Conservation (phyloP, 2,888 invertebrate species). For the Hylaea fasciaria region DNA sequence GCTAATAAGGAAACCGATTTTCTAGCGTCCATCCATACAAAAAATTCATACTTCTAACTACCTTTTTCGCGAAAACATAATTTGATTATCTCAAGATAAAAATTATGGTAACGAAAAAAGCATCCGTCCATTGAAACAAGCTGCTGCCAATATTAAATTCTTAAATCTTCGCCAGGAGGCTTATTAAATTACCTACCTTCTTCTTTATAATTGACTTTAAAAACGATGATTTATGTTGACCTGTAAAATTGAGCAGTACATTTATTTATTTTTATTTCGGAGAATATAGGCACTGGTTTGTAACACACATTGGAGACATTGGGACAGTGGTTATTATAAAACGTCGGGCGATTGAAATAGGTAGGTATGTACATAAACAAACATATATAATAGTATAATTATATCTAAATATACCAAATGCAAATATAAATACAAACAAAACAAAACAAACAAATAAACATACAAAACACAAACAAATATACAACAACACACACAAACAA, state of each 20-base stretch:
- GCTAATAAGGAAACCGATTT: no score
- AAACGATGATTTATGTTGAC: slow-evolving; percentile 6
- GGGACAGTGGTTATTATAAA: not conserved
- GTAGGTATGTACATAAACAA: not conserved
- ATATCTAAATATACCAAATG: no score
- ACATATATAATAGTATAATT: not conserved
- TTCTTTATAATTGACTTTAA: slow-evolving; percentile 16
- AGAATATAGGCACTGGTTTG: no score
- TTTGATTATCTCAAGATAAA: slow-evolving; percentile 66
- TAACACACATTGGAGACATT: no score
- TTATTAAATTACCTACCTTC: slow-evolving; percentile 54
- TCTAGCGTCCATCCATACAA: not conserved
- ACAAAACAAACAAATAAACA: not conserved
- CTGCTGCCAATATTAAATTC: slow-evolving; percentile 78
- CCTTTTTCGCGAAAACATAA: slow-evolving; percentile 61
- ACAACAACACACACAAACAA: no score
- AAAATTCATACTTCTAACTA: slow-evolving; percentile 34
- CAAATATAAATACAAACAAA: no score
- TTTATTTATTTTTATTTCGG: not conserved
- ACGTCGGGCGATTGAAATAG: not conserved
- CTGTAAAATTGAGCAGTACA: not conserved
- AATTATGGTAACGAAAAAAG: slow-evolving; percentile 71
- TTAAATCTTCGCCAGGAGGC: slow-evolving; percentile 63
- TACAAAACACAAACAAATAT: no score
- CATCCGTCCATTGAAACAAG: slow-evolving; percentile 71